Base-by-base conservation (phyloP, 1,140 invertebrate species). In the Chrysopa pallens region DNA sequence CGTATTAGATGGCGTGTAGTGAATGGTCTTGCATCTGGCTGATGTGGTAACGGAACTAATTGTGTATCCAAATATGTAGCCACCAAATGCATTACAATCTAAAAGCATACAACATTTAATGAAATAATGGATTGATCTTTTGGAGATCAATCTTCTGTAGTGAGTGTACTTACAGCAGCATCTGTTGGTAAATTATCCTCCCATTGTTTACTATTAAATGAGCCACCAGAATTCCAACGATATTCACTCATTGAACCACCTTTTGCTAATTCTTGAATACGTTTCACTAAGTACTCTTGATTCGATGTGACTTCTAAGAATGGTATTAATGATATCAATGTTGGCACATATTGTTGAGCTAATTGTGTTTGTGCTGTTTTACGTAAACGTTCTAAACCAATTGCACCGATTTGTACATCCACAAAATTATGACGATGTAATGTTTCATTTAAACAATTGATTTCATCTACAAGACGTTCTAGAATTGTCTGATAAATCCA, bases 81-180 rank as follows among this genome's bases (percentile, higher is more conserved):
- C 36, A 87, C 69, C 36, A 86, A 55, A 62, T 88, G 84, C 71
- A 88, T 80, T n/a, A 87, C 63, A 49, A 88, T 72, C 79, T 86
- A 67, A 64, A 48, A 45, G 40, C 47, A 42, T 50, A 28, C 42
- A 27, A 13, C 33, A 44, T 9, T 36, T 17, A 43, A 42, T 44
- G 40, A 8, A 41, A 46, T 43, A 6, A 43, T 27, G 39, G 23
- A 42, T 14, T 4, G 9, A 9, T 31, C 2, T n/a, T 13, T n/a
- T n/a, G n/a, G n/a, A 41, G 17, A 29, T 44, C 8, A 17, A 38
- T 8, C 9, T 37, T 6, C 23, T 39, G 29, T 37, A 52, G 14
- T 39, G 28, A 15, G n/a, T 11, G 40, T 29, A 63, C 68, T 71
- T 67, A 85, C 81, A 17, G 74, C 73, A 40, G 81, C 69, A 64